phyloP scores from a whole-genome alignment of 2,797 vertebrate species.

The Smutsia gigantea region DNA sequence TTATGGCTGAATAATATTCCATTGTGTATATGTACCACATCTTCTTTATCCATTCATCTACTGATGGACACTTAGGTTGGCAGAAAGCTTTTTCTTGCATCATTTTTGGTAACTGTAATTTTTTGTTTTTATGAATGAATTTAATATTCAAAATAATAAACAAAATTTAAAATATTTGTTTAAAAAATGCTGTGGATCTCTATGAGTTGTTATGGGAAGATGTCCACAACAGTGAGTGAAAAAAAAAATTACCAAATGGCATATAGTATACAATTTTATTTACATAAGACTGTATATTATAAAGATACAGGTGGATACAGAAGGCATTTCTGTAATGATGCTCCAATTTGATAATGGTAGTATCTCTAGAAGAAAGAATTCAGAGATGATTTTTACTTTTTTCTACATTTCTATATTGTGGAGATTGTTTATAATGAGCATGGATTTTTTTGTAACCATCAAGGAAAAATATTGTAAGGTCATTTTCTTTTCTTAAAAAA shows the following conservation, averaged over 20 bases:
- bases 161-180: background rate
- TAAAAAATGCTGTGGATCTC: background rate
- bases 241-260: background rate
- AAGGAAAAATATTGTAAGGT: background rate
- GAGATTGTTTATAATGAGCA: background rate
- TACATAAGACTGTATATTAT: background rate
- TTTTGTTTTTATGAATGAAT: background rate
- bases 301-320: background rate
- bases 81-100: background rate
- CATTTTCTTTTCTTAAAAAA: background rate
- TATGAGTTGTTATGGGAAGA: background rate
- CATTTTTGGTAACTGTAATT: background rate
- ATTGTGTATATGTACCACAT: no score
- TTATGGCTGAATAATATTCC: no score
- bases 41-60: no score
- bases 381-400: background rate
- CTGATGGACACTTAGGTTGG: no score
- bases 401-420: background rate
- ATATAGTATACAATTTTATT: background rate
- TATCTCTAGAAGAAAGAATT: background rate
- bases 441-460: background rate
- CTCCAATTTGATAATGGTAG: background rate
- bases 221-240: background rate
- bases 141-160: conserved; percentile 36
- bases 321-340: background rate